Percentiles rank a stretch among this genome's conserved stretches.
Conservation (phyloP, 2,797 vertebrate genomes). For the Bradypodion ventrale region DNA sequence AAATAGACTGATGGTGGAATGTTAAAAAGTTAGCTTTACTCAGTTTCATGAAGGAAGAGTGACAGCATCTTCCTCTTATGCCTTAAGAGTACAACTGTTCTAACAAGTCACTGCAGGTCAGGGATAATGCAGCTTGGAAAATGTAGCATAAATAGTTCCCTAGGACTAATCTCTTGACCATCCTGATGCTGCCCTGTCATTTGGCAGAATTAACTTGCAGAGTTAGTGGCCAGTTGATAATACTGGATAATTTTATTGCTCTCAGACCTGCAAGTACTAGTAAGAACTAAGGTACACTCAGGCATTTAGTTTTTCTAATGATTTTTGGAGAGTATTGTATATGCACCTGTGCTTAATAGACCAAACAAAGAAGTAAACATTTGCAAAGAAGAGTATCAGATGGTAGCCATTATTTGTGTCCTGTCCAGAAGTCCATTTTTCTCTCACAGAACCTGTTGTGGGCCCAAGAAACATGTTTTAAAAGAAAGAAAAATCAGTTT, state of each 20-base stretch:
- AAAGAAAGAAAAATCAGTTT: too few relatives aligned
- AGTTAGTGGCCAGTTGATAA: neutral
- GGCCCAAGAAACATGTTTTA: too few relatives aligned
- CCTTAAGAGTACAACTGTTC: neutral
- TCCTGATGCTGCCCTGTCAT: neutral
- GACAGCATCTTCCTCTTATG: neutral
- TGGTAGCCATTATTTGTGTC: too few relatives aligned
- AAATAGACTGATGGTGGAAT: accelerated
- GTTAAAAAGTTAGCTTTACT: accelerated
- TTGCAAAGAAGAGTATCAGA: too few relatives aligned
- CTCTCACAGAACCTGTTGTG: too few relatives aligned
- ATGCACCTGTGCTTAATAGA: neutral
- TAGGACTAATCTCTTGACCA: constrained; percentile 46
- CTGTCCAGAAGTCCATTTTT: too few relatives aligned
- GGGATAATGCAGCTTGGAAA: constrained; percentile 34
- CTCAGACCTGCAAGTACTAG: neutral
- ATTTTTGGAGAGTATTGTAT: neutral
- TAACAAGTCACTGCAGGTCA: constrained; percentile 37
- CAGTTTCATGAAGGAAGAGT: accelerated
- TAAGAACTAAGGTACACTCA: neutral
- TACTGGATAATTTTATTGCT: accelerated
- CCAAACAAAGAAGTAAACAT: too few relatives aligned
- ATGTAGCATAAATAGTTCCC: constrained; percentile 27
- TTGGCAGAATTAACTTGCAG: neutral
- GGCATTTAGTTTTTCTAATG: neutral